These are phyloP conservation scores for Pogonomyrmex californicus DNA, from an alignment of 1,140 invertebrate genomes.

Conservation along the genomic window DNA sequence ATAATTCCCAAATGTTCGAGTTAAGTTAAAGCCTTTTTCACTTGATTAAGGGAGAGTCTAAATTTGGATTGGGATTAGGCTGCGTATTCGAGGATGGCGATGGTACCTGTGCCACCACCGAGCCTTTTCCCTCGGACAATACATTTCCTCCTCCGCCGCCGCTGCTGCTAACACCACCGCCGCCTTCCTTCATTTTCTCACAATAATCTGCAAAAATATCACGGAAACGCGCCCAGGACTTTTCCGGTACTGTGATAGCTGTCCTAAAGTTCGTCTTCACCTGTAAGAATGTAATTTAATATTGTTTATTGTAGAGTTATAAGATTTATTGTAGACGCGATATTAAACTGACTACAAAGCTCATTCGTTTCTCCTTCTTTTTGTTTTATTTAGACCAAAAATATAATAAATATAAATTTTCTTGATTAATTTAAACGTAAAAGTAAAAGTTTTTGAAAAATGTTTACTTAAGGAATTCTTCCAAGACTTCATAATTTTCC, in stretches of 20 bases:
- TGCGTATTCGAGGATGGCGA: constrained; percentile 84
- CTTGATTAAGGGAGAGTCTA: constrained; percentile 86
- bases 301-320: neutral
- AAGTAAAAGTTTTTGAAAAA: neutral
- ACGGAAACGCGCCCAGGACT: constrained; percentile 98
- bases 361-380: neutral
- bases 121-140: constrained; percentile 81
- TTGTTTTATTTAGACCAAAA: neutral
- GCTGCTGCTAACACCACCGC: constrained; percentile 81
- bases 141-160: constrained; percentile 78
- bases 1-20: constrained; percentile 84
- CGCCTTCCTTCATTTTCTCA: constrained; percentile 94
- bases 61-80: constrained; percentile 86
- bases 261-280: constrained; percentile 99
- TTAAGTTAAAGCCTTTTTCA: constrained; percentile 88
- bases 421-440: neutral
- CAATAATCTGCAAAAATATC: constrained; percentile 98
- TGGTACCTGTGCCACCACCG: constrained; percentile 84
- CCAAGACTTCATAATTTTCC: no score
- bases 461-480: neutral
- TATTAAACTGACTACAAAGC: neutral
- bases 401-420: neutral
- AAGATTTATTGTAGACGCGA: neutral
- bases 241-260: constrained; percentile 98
- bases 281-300: constrained; percentile 86